Base-by-base conservation (phyloP, 35 echinoderm and acorn worm genomes). In the Stichopus chloronotus region DNA sequence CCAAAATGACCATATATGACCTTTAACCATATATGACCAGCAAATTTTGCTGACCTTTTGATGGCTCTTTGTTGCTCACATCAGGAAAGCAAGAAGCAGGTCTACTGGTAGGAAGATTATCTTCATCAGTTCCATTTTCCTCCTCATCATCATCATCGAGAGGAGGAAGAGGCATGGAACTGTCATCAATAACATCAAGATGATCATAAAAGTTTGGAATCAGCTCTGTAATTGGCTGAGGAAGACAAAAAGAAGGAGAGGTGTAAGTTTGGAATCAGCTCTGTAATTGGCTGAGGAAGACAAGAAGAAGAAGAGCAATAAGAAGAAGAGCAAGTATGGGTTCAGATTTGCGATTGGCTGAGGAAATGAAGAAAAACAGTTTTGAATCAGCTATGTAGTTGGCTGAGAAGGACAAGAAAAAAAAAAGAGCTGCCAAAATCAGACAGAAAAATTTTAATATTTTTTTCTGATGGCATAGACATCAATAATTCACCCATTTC, bases 161-260 rank as follows among this genome's bases (percentile, higher is more conserved):
- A 43, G 97, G 97, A 25, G 97, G 97, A 7, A 98, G 91, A 6
- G 97, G 97, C 97, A 98, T 98, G 24, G 97, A 98, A 12, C 97
- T 93, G 60, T 98, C 97, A 68, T 98, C 97, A 8, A 98, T 94
- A 21, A 98, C 91, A 76, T 98, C 97, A 14, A 98, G 69, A 77
- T 98, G 93, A 23, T 98, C 97, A 52, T 98, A 98, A 88, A 98
- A 98, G 9, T 98, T 93, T 57, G 97, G 97, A 30, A 98, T 92
- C 0, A 98, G 59, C 17, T 61, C 25, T 25, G 97, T 96, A 23
- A 98, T 98, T 56, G 92, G 95, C 97, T 98, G 95, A 7, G 55
- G 25, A 92, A n/a, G 17, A 88, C 1, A 74, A 25, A 55, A 88
- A 5, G 22, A 1, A 84, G 81, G 52, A 84, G n/a, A n/a, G n/a